These are phyloP conservation scores for Apoderus coryli DNA, from an alignment of 2,888 invertebrate genomes.

Conservation along the genomic window DNA sequence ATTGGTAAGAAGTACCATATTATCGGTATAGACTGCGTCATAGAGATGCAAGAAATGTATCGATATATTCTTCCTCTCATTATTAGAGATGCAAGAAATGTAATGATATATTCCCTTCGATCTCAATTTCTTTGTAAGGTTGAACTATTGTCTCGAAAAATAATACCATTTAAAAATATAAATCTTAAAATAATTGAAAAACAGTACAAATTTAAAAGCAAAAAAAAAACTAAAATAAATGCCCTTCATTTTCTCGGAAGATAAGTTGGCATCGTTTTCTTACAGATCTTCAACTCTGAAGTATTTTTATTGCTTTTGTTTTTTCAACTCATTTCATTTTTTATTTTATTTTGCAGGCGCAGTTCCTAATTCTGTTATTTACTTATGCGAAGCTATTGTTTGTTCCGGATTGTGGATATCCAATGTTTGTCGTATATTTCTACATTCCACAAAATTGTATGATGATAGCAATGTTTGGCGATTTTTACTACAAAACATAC, in stretches of 20 bases:
- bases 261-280: not conserved
- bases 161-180: too few species aligned
- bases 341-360: conserved; percentile 34
- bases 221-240: too few species aligned
- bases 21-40: too few species aligned
- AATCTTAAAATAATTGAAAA: too few species aligned
- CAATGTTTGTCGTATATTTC: conserved; percentile 38
- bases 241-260: too few species aligned
- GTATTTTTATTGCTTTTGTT: not conserved
- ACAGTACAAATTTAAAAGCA: too few species aligned
- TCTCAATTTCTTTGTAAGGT: too few species aligned
- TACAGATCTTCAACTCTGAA: conserved; percentile 4
- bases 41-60: too few species aligned
- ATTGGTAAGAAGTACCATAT: conserved; percentile 52
- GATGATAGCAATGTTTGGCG: conserved; percentile 48
- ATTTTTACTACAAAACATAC: conserved; percentile 54
- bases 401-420: conserved; percentile 41
- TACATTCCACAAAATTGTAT: conserved; percentile 50
- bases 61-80: too few species aligned
- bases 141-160: too few species aligned
- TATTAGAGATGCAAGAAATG: too few species aligned
- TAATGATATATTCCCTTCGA: too few species aligned
- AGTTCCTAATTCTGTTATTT: conserved; percentile 45
- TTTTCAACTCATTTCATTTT: conserved; percentile 2
- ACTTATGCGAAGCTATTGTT: conserved; percentile 38